Evolutionary conservation across 1,140 invertebrate species (phyloP).

Genomic region (Marisa cornuarietis): DNA sequence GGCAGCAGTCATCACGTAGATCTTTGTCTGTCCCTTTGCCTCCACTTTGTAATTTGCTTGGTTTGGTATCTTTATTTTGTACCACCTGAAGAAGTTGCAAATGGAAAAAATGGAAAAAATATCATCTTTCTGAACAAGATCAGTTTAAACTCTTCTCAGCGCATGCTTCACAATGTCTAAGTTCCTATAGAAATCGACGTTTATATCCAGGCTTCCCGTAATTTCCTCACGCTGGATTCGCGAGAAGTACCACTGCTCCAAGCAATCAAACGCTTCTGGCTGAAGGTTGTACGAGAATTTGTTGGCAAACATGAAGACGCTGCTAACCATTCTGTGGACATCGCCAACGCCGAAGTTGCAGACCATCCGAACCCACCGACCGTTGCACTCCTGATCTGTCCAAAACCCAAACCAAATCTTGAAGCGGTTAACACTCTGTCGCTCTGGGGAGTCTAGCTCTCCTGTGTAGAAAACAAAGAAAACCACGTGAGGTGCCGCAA

Average conservation of each 20-base stretch:
- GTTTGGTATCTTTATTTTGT: too few species aligned
- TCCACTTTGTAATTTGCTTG: too few species aligned
- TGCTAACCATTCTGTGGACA: slow-evolving; percentile 18
- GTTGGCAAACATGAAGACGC: slow-evolving; percentile 22
- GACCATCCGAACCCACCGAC: slow-evolving; percentile 39
- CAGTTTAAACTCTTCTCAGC: not conserved
- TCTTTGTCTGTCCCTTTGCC: too few species aligned
- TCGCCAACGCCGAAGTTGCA: slow-evolving; percentile 55
- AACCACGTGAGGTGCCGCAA: not conserved
- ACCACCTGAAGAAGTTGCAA: too few species aligned
- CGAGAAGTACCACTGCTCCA: slow-evolving; percentile 23
- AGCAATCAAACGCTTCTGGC: slow-evolving; percentile 14
- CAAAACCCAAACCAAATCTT: slow-evolving; percentile 43
- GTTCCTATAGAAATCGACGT: slow-evolving; percentile 26
- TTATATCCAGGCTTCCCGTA: not conserved
- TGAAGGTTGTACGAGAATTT: slow-evolving; percentile 16
- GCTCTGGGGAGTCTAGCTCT: not conserved
- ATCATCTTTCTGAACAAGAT: too few species aligned
- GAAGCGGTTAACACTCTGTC: slow-evolving; percentile 33
- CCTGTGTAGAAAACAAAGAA: too few species aligned
- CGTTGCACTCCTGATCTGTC: slow-evolving; percentile 21
- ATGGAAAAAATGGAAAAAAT: too few species aligned
- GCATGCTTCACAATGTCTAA: slow-evolving; percentile 26
- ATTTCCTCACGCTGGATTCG: not conserved
- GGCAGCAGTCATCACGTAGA: too few species aligned